Evolutionary conservation across 2,797 vertebrate species (phyloP), one percentile per base, ranked within the genome.

Genomic region (Fratercula arctica): DNA sequence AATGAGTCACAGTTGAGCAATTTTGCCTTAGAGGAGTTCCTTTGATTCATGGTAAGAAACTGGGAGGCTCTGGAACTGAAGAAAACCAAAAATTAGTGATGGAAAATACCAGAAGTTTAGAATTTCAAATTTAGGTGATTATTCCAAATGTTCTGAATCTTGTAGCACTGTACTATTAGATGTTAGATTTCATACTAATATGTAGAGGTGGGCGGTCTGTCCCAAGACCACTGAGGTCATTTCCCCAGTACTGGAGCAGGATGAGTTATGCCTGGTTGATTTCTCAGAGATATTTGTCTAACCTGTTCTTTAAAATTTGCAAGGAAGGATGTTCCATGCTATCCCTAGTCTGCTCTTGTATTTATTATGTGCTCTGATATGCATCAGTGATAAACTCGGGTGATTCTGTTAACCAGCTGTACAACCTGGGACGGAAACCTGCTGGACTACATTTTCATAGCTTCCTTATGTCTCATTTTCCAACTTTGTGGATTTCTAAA

Each of bases 11-110:
- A 50, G 54, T 31, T 91, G 83, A 91, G 89, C 56, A 94, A 93
- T 91, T 95, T 91, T 96, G 82, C 94, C 76, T 91, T 76, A 91
- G 79, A 96, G 85, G 46, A 86, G 28, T 67, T 95, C 33, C 63
- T 96, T 91, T 91, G 73, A 95, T 81, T 81, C 79, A 56, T 73
- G 57, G 79, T 57, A 93, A 93, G 86, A 95, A 88, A 84, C 51
- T 93, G 73, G 33, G 54, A 91, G 43, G 31, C 15, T 86, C 61
- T 79, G 82, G 59, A 93, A 84, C 61, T 4, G 2, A 80, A 93
- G 54, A 88, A 95, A 87, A 86, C 53, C 50, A 91, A 92, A 54
- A 91, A 92, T 76, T 90, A 90, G 33, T 73, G 73, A 69, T 19
- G 31, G 66, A 92, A 95, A 96, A 95, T 72, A 76, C 15, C 53